Conservation (phyloP, 2,113 vertebrate genomes). For the Eurystomus gularis region DNA sequence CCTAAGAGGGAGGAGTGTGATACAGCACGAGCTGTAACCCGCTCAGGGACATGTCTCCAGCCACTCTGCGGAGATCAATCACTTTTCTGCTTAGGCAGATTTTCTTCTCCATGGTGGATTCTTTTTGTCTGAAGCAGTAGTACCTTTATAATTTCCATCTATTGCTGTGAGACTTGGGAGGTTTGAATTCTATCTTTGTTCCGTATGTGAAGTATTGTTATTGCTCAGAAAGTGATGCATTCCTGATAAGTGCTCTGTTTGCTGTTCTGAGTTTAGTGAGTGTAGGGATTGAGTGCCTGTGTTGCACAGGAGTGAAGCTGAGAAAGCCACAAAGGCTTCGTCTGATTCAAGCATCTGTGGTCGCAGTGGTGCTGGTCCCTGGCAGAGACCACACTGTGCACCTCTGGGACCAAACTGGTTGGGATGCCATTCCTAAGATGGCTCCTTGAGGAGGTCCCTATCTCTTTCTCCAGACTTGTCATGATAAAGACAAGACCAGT, state of each 20-base stretch:
- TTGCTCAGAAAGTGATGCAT: background rate
- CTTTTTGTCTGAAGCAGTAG: background rate
- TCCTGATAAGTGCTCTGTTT: background rate
- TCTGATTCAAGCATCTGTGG: background rate
- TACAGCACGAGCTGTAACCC: background rate
- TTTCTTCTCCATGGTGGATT: background rate
- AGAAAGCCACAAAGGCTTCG: background rate
- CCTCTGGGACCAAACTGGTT: background rate
- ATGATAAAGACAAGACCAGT: background rate
- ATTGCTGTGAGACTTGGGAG: background rate
- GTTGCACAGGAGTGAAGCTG: background rate
- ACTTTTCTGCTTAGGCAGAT: background rate
- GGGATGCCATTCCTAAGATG: background rate
- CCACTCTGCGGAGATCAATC: background rate
- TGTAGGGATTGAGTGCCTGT: background rate
- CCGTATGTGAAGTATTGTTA: background rate
- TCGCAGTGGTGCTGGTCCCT: background rate
- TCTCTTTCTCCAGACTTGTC: background rate
- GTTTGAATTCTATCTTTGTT: background rate
- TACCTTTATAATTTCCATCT: background rate
- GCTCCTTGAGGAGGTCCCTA: background rate
- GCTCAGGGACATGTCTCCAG: background rate
- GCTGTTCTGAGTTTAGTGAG: background rate
- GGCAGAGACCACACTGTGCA: background rate
- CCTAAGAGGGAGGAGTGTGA: background rate